phyloP scores from a whole-genome alignment of 2,113 vertebrate species.

The Podarcis raffonei region DNA sequence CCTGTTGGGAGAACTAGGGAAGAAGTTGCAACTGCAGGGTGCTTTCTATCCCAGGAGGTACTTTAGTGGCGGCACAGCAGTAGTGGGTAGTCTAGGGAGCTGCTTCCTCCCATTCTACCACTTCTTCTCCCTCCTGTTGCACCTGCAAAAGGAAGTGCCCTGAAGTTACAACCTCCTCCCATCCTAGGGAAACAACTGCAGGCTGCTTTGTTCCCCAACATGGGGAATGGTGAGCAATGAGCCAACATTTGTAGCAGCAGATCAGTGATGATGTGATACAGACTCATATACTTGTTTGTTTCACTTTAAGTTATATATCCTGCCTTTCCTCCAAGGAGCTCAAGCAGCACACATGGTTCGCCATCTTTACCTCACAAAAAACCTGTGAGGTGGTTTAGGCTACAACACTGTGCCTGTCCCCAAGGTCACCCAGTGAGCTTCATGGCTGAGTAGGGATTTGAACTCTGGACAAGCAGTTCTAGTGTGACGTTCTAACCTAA shows the following conservation, averaged over 20 bases:
- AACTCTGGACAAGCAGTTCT: background rate
- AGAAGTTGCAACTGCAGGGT: background rate
- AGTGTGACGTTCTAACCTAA: background rate
- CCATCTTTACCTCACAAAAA: background rate
- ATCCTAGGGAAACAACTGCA: background rate
- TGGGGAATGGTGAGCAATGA: background rate
- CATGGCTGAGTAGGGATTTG: background rate
- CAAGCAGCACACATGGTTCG: background rate
- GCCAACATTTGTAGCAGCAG: background rate
- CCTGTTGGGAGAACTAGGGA: background rate
- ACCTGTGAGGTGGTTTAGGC: background rate
- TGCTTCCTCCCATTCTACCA: background rate
- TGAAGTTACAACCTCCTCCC: background rate
- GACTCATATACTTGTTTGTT: background rate
- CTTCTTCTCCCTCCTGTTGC: background rate
- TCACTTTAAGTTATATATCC: background rate
- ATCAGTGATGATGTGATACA: background rate
- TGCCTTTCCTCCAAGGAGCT: background rate
- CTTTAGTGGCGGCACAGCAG: background rate
- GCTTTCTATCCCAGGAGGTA: background rate
- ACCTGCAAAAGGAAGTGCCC: background rate
- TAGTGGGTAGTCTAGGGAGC: background rate
- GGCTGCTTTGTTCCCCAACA: background rate
- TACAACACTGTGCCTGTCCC: background rate
- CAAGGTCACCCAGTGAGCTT: background rate